Conservation (phyloP, 1,140 invertebrate genomes). For the Tigriopus japonicus region DNA sequence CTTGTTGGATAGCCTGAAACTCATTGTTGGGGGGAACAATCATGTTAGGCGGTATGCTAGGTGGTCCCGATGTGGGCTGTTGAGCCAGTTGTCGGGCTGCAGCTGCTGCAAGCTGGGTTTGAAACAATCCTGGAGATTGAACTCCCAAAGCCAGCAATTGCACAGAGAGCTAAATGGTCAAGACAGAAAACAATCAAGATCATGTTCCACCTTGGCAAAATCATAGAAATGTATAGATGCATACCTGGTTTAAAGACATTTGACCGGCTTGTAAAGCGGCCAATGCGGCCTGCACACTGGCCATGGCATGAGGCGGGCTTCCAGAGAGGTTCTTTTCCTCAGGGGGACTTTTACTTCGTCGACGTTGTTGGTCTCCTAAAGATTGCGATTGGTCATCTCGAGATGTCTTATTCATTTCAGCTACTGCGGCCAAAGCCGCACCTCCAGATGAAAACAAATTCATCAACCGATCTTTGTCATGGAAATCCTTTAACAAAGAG, state of each 20-base stretch:
- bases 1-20: slow-evolving; percentile 25
- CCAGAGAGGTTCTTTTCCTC: no score
- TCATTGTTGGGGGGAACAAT: slow-evolving; percentile 6
- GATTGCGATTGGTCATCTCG: no score
- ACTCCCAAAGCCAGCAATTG: neutral
- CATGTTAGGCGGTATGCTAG: slow-evolving; percentile 17
- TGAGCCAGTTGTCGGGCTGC: slow-evolving; percentile 20
- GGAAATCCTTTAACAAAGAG: no score
- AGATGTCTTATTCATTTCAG: no score
- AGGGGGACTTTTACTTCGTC: no score
- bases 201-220: neutral
- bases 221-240: neutral
- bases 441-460: no score
- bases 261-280: slow-evolving; percentile 42
- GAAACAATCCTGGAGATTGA: slow-evolving; percentile 26
- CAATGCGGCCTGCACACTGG: slow-evolving; percentile 35
- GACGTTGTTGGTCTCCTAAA: no score
- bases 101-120: slow-evolving; percentile 28
- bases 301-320: slow-evolving; percentile 16
- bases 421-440: no score
- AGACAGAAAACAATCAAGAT: neutral
- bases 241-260: slow-evolving; percentile 33
- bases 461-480: no score
- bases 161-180: neutral
- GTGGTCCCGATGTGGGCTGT: slow-evolving; percentile 15